Evolutionary conservation across 2,113 vertebrate species (phyloP), one percentile per base, ranked within the genome.

Genomic region (Amphiprion ocellaris): DNA sequence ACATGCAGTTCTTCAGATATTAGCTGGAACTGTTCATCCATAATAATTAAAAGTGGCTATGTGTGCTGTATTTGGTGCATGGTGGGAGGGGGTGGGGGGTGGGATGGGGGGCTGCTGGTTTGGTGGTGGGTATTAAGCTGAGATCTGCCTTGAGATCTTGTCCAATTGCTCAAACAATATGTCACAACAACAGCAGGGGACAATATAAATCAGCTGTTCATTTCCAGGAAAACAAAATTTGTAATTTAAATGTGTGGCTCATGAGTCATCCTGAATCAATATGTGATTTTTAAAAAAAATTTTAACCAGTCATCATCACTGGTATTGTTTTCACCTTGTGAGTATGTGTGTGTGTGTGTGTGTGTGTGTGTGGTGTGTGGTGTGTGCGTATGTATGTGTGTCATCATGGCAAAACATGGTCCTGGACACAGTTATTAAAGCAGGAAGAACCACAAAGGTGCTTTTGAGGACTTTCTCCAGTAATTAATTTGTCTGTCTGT

Each of bases 151-250:
- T 49, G 16, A 19, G 2, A 28, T 80, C 62, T 44, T 19, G n/a
- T 62, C 52, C 21, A n/a, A 17, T 2, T 17, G 24, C 15, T 56
- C 24, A 56, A 5, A 16, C 28, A 56, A 15, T 28, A 28, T 11
- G 15, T 12, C 24, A 44, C 15, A 15, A 17, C 17, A 47, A 17
- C 49, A 37, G 33, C 33, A 37, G 33, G 33, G 33, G 33, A 37
- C 33, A 37, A 37, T 37, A 37, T 37, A 37, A 37, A 37, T 37
- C 10, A 55, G 41, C 30, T n/a, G 21, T 28, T 54, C 0, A 58
- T 72, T 84, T 75, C 2, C 21, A 16, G 26, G 37, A 79, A 84
- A 83, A 74, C 70, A 54, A 72, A 68, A 52, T 63, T 41, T 69
- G 10, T 64, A 21, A 21, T 69, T 73, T 39, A 41, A 64, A 69